Evolutionary conservation across 2,888 invertebrate species (phyloP).

Genomic region (Polia nebulosa): DNA sequence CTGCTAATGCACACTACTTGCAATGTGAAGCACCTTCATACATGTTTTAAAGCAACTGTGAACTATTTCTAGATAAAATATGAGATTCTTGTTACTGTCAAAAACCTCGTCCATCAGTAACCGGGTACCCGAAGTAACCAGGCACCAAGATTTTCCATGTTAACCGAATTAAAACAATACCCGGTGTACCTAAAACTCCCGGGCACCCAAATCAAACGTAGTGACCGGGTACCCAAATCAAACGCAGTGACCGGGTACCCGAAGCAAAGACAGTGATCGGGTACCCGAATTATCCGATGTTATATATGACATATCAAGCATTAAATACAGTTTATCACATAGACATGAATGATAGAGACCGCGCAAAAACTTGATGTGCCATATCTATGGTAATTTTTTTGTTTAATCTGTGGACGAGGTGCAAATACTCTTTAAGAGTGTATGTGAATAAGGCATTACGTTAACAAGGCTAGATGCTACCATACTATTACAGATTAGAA

Average conservation of each 20-base stretch:
- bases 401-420: conserved; percentile 11
- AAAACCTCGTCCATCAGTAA: conserved; percentile 19
- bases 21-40: not conserved
- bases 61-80: conserved; percentile 20
- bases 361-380: not conserved
- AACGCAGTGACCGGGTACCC: not conserved
- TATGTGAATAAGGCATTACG: conserved; percentile 16
- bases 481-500: not conserved
- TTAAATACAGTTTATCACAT: not conserved
- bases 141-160: too few species aligned
- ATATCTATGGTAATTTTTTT: conserved; percentile 9
- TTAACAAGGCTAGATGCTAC: conserved; percentile 17
- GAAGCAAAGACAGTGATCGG: too few species aligned
- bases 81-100: conserved; percentile 30
- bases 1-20: not conserved
- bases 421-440: not conserved
- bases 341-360: not conserved
- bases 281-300: not conserved
- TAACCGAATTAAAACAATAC: too few species aligned
- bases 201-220: not conserved
- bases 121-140: not conserved
- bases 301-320: not conserved
- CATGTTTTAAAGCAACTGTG: conserved; percentile 2
- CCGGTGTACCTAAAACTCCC: not conserved
- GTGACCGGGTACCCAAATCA: not conserved